Conservation (phyloP, 2,113 vertebrate genomes). For the Eonycteris spelaea region DNA sequence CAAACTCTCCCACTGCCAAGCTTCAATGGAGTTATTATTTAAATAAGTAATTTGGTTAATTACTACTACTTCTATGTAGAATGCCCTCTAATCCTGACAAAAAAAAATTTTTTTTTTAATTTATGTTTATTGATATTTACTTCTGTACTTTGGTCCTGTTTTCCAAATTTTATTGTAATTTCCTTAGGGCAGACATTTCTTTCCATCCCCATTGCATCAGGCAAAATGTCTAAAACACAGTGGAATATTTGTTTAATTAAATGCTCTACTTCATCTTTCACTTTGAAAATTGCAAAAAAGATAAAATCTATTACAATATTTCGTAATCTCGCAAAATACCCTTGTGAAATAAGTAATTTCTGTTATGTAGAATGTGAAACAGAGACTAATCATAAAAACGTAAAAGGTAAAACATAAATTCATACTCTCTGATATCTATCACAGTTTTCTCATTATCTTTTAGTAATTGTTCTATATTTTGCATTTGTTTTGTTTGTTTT, state of each 20-base stretch:
- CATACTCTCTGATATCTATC: not conserved
- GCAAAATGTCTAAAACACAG: not conserved
- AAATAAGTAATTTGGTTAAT: not conserved
- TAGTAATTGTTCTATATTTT: not conserved
- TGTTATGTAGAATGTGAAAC: not conserved
- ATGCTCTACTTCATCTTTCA: not conserved
- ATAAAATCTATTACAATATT: not conserved
- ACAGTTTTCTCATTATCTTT: not conserved
- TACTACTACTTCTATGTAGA: not conserved
- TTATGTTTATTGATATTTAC: not conserved
- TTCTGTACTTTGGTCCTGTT: not conserved
- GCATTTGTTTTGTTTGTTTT: not conserved
- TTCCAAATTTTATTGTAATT: not conserved
- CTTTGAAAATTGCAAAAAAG: not conserved
- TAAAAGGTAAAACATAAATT: not conserved
- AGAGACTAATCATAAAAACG: not conserved
- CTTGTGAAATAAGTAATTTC: not conserved
- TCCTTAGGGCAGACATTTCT: not conserved
- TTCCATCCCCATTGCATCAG: not conserved
- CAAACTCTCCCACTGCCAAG: not conserved
- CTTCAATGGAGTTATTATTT: not conserved
- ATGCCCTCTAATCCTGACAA: not conserved
- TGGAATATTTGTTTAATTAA: not conserved
- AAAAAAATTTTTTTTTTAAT: not conserved
- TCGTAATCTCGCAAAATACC: not conserved